phyloP scores from a whole-genome alignment of 2,797 vertebrate genomes.

The Mionectes olivaceus region DNA sequence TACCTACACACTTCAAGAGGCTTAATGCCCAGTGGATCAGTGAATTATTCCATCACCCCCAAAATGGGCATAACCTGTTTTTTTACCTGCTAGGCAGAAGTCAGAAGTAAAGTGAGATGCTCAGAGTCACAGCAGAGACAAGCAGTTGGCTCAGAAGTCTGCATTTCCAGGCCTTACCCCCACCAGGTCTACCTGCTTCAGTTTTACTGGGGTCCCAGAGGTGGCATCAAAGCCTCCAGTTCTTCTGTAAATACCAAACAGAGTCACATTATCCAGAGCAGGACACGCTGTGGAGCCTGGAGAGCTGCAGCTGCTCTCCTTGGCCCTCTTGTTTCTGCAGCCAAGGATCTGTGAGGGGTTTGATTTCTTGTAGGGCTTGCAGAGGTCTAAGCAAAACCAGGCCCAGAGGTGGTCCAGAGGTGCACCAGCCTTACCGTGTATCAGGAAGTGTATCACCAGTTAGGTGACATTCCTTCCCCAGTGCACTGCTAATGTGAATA shows the following conservation, averaged over 20 bases:
- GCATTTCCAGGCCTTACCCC: neutral
- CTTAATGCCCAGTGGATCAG: neutral
- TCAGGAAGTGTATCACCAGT: too few species aligned
- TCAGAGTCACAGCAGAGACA: neutral
- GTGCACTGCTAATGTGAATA: neutral
- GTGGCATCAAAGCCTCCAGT: neutral
- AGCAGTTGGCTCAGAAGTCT: neutral
- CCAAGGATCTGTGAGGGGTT: neutral
- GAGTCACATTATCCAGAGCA: neutral
- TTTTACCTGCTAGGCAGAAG: neutral
- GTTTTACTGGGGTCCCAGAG: neutral
- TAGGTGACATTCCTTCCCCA: neutral
- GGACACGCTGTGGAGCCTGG: accelerated
- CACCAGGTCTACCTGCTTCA: neutral
- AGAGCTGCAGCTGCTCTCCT: neutral
- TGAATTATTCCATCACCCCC: neutral
- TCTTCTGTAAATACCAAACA: neutral
- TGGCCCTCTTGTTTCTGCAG: neutral
- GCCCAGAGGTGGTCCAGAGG: neutral
- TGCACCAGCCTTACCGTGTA: neutral
- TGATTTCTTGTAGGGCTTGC: neutral
- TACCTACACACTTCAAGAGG: neutral
- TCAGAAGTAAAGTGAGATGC: neutral
- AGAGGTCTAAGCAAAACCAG: neutral
- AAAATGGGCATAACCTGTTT: neutral